These are phyloP conservation scores for Conchocele bisecta DNA, from an alignment of 2,888 invertebrate genomes.

Conservation along the genomic window DNA sequence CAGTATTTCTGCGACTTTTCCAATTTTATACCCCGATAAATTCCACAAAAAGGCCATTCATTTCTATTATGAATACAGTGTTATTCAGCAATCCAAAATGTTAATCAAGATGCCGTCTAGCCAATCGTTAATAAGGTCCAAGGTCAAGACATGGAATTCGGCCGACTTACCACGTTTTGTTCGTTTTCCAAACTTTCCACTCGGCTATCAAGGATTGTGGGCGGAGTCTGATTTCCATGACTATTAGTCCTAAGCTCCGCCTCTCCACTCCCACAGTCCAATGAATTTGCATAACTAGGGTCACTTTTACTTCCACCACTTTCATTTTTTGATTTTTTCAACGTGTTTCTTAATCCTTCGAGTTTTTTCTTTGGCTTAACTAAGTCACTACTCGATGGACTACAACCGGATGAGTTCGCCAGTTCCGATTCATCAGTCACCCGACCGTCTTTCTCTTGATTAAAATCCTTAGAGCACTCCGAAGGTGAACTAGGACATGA, in stretches of 20 bases:
- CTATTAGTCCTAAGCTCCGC: conserved; percentile 23
- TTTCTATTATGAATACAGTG: no score
- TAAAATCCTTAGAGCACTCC: conserved; percentile 53
- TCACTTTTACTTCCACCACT: conserved; percentile 48
- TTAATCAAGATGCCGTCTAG: no score
- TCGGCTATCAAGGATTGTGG: conserved; percentile 54
- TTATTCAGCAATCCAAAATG: no score
- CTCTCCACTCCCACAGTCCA: conserved; percentile 33
- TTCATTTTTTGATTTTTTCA: conserved; percentile 84
- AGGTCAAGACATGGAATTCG: conserved; percentile 34
- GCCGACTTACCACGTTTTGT: conserved; percentile 69
- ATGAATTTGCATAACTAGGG: conserved; percentile 57
- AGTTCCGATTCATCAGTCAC: conserved; percentile 33
- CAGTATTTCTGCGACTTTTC: no score
- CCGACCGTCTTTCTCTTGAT: conserved; percentile 27
- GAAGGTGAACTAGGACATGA: conserved; percentile 72
- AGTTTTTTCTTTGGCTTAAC: conserved; percentile 85
- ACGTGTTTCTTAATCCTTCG: conserved; percentile 87
- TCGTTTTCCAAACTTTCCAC: conserved; percentile 58
- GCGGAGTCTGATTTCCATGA: conserved; percentile 41
- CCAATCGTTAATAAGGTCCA: no score
- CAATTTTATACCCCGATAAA: no score
- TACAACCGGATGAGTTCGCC: conserved; percentile 18
- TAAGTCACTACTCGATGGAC: conserved; percentile 40
- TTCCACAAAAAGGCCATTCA: no score